Conservation (phyloP, 2,797 vertebrate species). For the Coccyzus lansbergi region DNA sequence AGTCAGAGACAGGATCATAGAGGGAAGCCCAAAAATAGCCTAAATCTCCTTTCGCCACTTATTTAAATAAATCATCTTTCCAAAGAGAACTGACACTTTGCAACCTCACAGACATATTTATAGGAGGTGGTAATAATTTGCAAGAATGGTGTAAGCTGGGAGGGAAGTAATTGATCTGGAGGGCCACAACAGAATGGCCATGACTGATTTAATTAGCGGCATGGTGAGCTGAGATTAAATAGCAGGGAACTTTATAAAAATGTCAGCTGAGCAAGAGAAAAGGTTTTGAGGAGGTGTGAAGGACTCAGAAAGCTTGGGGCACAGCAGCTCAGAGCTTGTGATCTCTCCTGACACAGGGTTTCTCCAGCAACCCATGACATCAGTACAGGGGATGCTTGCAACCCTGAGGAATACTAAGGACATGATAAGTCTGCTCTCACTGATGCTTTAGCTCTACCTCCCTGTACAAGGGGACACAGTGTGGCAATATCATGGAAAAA, state of each 20-base stretch:
- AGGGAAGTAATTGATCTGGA: constrained; percentile 42
- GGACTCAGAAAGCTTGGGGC: not conserved
- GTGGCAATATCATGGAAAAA: not conserved
- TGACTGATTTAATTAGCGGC: constrained; percentile 45
- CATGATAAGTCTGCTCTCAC: not conserved
- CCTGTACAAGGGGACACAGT: not conserved
- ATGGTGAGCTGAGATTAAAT: constrained; percentile 3
- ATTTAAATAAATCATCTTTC: constrained; percentile 56
- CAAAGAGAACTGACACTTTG: constrained; percentile 33
- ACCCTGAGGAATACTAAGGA: not conserved
- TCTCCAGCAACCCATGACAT: not conserved
- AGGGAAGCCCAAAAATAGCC: constrained; percentile 48
- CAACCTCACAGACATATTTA: constrained; percentile 40
- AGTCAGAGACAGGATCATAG: not conserved
- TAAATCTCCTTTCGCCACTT: constrained; percentile 24
- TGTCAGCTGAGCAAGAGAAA: constrained; percentile 39
- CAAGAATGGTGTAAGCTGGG: constrained; percentile 41
- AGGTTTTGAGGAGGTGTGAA: constrained; percentile 42
- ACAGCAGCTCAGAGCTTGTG: not conserved
- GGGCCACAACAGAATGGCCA: not conserved
- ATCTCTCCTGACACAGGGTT: not conserved
- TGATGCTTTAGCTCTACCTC: not conserved
- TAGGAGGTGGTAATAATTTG: constrained; percentile 51
- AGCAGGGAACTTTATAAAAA: constrained; percentile 45
- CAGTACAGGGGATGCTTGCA: not conserved